Conservation (phyloP, 2,113 vertebrate genomes). For the chimpanzee (Pan troglodytes) region NHGRI_mPanTro3-v2.1_pri NC_072407.2:136171501-136172000, state of each 20-base stretch:
- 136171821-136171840: neutral
- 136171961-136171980: neutral
- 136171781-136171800: neutral
- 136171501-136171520: neutral
- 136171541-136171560: neutral
- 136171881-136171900: neutral
- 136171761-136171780: neutral
- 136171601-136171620: neutral
- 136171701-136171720: neutral
- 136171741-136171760: neutral
- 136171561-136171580: neutral
- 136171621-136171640: neutral
- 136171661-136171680: neutral
- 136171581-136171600: neutral
- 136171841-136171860: neutral
- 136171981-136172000: neutral
- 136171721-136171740: neutral
- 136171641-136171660: neutral
- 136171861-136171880: no score
- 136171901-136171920: neutral
- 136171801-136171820: neutral
- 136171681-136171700: neutral
- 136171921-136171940: neutral
- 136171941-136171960: neutral
- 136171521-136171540: neutral